Conservation (phyloP, 2,888 invertebrate species). For the Tyria jacobaeae region DNA sequence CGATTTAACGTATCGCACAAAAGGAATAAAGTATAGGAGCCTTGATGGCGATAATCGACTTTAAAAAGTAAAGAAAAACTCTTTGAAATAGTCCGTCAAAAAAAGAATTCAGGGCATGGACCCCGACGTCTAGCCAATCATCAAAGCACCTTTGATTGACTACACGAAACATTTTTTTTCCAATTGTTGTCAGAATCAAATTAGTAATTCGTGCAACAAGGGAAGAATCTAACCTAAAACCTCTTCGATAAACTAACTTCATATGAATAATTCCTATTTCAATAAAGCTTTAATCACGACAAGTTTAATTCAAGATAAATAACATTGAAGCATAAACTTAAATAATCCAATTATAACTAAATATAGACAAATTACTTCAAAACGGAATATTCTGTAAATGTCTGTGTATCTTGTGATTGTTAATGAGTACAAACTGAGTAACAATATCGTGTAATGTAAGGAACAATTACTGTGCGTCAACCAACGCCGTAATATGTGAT, state of each 20-base stretch:
- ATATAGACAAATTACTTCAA: constrained; percentile 18
- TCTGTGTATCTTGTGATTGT: constrained; percentile 15
- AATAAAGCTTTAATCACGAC: background rate
- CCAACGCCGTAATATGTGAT: constrained; percentile 40
- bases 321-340: background rate
- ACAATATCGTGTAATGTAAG: constrained; percentile 13
- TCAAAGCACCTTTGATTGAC: background rate
- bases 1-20: too few relatives aligned
- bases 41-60: too few relatives aligned
- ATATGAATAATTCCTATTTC: background rate
- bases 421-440: constrained; percentile 20
- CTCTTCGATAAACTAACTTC: background rate
- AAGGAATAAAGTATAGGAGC: background rate
- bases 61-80: too few relatives aligned
- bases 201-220: background rate
- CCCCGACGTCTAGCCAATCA: background rate
- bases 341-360: constrained; percentile 16
- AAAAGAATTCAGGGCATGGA: background rate
- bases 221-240: background rate
- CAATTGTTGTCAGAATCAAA: background rate
- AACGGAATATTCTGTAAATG: constrained; percentile 15
- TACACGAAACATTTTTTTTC: background rate
- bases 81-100: too few relatives aligned
- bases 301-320: background rate
- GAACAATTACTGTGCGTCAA: constrained; percentile 20